phyloP scores from a whole-genome alignment of 1,140 invertebrate genomes.

The Lucilia cuprina region DNA sequence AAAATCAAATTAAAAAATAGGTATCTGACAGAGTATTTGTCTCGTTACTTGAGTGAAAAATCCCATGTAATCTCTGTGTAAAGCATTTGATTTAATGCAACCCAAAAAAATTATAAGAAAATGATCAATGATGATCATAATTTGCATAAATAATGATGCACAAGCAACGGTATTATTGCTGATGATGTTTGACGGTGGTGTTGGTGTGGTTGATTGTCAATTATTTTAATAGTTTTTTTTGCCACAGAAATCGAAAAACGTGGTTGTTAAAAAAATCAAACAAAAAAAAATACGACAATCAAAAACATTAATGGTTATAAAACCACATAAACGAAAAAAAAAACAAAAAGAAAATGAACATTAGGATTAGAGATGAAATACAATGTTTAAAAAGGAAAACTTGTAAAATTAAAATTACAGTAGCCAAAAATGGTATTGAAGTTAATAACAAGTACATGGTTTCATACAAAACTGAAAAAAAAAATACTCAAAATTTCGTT shows the following conservation, averaged over 20 bases:
- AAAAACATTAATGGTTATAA: background rate
- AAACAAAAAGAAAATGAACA: background rate
- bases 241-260: background rate
- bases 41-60: too few relatives aligned
- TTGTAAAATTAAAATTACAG: conserved; percentile 8
- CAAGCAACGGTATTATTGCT: background rate
- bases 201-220: background rate
- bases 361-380: background rate
- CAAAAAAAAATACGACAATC: background rate
- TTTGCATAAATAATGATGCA: background rate
- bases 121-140: background rate
- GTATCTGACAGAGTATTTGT: too few relatives aligned
- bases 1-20: too few relatives aligned
- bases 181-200: too few relatives aligned
- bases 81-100: too few relatives aligned
- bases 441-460: background rate
- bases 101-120: background rate
- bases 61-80: too few relatives aligned
- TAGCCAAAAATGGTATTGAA: background rate
- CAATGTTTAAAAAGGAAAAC: background rate
- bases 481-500: background rate
- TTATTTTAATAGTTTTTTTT: background rate
- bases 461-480: background rate
- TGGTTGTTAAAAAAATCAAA: background rate
- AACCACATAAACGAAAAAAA: background rate